Percentiles rank a stretch among this genome's conserved stretches.
phyloP scores from a whole-genome alignment of 2,797 vertebrate species.

The Lateolabrax maculatus region DNA sequence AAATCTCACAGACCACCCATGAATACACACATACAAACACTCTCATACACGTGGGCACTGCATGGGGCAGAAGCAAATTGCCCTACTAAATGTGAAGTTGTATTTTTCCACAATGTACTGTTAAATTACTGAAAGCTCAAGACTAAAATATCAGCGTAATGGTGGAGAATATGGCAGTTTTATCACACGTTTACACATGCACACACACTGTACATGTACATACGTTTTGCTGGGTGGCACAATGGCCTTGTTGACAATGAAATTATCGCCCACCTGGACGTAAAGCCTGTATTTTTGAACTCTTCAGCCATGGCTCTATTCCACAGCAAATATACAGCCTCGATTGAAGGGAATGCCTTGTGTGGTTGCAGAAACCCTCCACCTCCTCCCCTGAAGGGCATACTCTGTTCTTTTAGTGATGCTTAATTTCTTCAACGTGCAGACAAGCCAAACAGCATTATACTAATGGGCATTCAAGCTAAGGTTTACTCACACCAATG shows the following conservation, averaged over 20 bases:
- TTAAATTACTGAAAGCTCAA: constrained; percentile 19
- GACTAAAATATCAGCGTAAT: constrained; percentile 3
- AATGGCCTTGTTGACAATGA: constrained; percentile 16
- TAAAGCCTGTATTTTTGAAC: constrained; percentile 21
- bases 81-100: constrained; percentile 34
- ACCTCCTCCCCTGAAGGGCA: constrained; percentile 20
- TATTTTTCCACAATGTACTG: constrained; percentile 52
- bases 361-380: constrained; percentile 30
- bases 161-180: not conserved
- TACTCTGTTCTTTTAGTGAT: constrained; percentile 55
- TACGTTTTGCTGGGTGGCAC: constrained; percentile 7
- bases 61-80: constrained; percentile 30
- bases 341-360: constrained; percentile 27
- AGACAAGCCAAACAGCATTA: constrained; percentile 65
- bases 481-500: constrained; percentile 48
- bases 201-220: not conserved
- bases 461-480: constrained; percentile 58
- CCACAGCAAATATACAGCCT: constrained; percentile 12
- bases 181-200: constrained; percentile 19
- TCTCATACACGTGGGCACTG: constrained; percentile 18
- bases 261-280: constrained; percentile 10
- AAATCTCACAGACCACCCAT: constrained; percentile 76
- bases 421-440: constrained; percentile 60
- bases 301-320: constrained; percentile 12
- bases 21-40: constrained; percentile 31